A percentile compares a stretch with the other conserved stretches of the same genome.
Evolutionary conservation across 2,113 vertebrate species (phyloP).

Genomic region (Bufo gargarizans): DNA sequence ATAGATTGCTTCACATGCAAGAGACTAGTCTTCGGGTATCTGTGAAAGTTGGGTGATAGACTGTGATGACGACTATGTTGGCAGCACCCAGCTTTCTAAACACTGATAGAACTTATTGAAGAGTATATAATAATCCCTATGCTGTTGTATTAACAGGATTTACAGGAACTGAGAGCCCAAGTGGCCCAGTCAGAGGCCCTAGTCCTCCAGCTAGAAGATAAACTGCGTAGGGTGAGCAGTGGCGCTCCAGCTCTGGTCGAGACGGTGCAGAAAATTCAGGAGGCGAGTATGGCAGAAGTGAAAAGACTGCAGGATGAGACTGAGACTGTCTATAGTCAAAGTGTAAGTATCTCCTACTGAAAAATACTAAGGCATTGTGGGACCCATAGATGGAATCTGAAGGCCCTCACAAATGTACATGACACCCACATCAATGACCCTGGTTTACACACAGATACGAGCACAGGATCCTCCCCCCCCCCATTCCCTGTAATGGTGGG

Average conservation of each 20-base stretch:
- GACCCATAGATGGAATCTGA: no score
- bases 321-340: conserved; percentile 57
- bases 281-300: conserved; percentile 30
- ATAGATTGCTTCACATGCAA: background rate
- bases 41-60: background rate
- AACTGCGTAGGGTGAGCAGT: conserved; percentile 31
- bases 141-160: conserved; percentile 13
- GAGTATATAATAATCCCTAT: background rate
- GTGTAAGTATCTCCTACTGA: conserved; percentile 47
- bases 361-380: no score
- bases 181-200: conserved; percentile 9
- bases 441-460: no score
- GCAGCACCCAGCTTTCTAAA: background rate
- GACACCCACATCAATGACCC: no score
- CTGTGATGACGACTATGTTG: background rate
- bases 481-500: no score
- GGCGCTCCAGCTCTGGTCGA: conserved; percentile 29
- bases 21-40: background rate
- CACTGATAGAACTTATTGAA: no score
- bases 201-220: background rate
- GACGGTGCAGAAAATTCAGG: conserved; percentile 56
- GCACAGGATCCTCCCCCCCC: no score
- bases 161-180: conserved; percentile 3
- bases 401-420: no score
- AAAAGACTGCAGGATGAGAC: conserved; percentile 59